phyloP scores from a whole-genome alignment of 2,113 vertebrate species.

The Hyaena hyaena region DNA sequence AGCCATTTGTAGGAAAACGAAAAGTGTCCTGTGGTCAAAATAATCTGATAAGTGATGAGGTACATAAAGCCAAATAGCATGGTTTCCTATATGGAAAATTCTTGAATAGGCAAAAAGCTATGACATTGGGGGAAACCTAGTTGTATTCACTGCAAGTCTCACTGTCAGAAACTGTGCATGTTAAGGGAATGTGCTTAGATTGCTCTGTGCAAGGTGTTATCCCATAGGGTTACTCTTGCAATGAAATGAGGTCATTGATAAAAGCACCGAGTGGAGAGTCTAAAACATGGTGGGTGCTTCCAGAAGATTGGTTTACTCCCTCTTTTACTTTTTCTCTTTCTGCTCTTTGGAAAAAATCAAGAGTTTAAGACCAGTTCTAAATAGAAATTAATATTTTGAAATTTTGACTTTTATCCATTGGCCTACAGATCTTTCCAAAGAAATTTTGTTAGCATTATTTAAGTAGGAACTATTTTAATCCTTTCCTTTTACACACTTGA shows the following conservation, averaged over 20 bases:
- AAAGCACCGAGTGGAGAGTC: background rate
- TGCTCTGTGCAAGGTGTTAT: no score
- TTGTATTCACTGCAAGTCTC: background rate
- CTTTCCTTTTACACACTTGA: conserved; percentile 28
- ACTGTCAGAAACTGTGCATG: background rate
- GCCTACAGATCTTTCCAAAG: background rate
- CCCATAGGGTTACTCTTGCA: fast-evolving
- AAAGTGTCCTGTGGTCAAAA: background rate
- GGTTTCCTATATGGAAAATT: background rate
- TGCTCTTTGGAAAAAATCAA: background rate
- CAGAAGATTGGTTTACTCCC: background rate
- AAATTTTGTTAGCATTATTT: conserved; percentile 30
- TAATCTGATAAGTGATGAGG: conserved; percentile 3
- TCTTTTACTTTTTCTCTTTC: background rate
- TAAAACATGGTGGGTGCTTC: background rate
- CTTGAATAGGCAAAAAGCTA: background rate
- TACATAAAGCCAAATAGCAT: background rate
- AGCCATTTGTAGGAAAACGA: background rate
- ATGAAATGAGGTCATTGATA: background rate
- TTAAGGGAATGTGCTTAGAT: background rate
- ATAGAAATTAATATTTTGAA: conserved; percentile 28
- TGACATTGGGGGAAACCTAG: background rate
- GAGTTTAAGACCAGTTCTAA: background rate
- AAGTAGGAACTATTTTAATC: conserved; percentile 28
- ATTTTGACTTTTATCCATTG: background rate